Evolutionary conservation across 2,113 vertebrate species (phyloP).

Genomic region (Reinhardtius hippoglossoides): DNA sequence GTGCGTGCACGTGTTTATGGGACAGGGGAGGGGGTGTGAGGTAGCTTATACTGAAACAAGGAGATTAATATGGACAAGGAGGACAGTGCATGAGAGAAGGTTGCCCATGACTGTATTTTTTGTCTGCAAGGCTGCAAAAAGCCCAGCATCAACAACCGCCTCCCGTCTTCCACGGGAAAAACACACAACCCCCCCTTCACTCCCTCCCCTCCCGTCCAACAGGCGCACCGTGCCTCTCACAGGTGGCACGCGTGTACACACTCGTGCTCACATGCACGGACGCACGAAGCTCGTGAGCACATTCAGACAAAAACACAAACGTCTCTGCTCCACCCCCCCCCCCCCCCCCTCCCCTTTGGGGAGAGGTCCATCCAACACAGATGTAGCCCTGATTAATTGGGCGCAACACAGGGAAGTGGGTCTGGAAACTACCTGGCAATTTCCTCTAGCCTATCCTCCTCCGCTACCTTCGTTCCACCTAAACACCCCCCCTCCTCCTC

Average conservation of each 20-base stretch:
- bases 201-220: slow-evolving; percentile 15
- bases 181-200: slow-evolving; percentile 43
- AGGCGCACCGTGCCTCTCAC: slow-evolving; percentile 38
- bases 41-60: slow-evolving; percentile 34
- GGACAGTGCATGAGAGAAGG: slow-evolving; percentile 33
- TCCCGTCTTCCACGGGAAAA: slow-evolving; percentile 41
- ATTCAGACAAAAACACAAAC: slow-evolving; percentile 62
- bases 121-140: slow-evolving; percentile 50
- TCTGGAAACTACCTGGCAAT: slow-evolving; percentile 87
- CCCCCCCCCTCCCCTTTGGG: slow-evolving; percentile 63
- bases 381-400: slow-evolving; percentile 87
- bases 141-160: slow-evolving; percentile 39
- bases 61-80: slow-evolving; percentile 32
- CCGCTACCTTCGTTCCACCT: slow-evolving; percentile 43
- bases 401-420: slow-evolving; percentile 84
- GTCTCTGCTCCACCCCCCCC: slow-evolving; percentile 50
- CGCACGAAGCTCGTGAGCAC: slow-evolving; percentile 31
- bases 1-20: not conserved
- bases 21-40: not conserved
- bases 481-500: slow-evolving; percentile 57
- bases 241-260: slow-evolving; percentile 36
- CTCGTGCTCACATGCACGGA: slow-evolving; percentile 20
- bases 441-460: slow-evolving; percentile 76
- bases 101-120: slow-evolving; percentile 37
- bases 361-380: slow-evolving; percentile 83